Evolutionary conservation across 2,113 vertebrate genomes (phyloP), one percentile per base, ranked within the genome.

Genomic region (Phasianus colchicus): DNA sequence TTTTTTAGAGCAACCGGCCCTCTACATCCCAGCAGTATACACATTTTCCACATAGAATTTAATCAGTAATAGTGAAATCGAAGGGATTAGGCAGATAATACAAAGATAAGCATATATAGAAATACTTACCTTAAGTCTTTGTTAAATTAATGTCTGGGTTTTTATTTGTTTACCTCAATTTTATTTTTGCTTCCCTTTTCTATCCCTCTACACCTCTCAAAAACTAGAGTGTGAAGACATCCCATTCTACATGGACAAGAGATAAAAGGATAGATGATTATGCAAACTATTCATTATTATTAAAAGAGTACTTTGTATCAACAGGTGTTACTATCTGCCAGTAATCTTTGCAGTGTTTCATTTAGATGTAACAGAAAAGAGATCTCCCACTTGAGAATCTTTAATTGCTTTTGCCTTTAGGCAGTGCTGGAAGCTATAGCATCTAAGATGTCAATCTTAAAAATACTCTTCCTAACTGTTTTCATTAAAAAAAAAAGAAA

Each of bases 321-420:
- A 38, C 7, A 88, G 18, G 29, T 10, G 8, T 61, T 65, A 20
- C 1, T 34, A 42, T 40, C 15, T 89, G 22, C 13, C 24, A 86
- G 32, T 58, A 13, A 4, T 47, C 4, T 75, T 79, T 36, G 3
- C 18, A 57, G 14, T 48, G 27, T 30, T 67, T 45, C 27, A 54
- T 81, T 89, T 47, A 86, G 75, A 94, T 9, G 4, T 15, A 52
- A 40, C 20, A 4, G 5, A 76, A 34, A 55, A 61, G 14, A 11
- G 20, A 48, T 69, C 3, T 87, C 20, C 43, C 34, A 67, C 64
- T 66, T 92, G 42, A 77, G 19, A 36, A 67, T 29, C 7, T 60
- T 87, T 81, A 89, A 72, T 48, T 88, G 47, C 5, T 66, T 92
- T 92, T 91, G 10, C n/a, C 57, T 86, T 95, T 25, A 30, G 13